A percentile compares a stretch with the other conserved stretches of the same genome.
Evolutionary conservation across 1,140 invertebrate genomes (phyloP).

Genomic region (Caenorhabditis briggsae): DNA sequence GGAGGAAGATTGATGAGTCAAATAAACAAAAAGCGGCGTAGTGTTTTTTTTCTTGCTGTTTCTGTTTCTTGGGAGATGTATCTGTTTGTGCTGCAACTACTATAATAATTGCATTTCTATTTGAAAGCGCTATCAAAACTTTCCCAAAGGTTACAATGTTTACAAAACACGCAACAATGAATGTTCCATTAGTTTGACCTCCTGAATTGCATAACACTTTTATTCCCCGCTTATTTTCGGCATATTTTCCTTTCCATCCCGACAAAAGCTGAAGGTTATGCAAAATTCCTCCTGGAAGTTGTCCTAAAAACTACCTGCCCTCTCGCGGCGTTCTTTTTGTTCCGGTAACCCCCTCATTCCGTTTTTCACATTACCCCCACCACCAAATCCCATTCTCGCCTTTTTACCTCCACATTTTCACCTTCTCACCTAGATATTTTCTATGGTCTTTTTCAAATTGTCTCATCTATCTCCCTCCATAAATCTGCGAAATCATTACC

Average conservation of each 20-base stretch:
- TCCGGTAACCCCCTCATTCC: conserved; percentile 39
- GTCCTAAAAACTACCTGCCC: no score
- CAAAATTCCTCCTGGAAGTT: conserved; percentile 12
- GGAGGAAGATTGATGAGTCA: conserved; percentile 48
- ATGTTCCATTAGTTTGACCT: conserved; percentile 31
- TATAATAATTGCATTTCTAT: not conserved
- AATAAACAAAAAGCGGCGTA: not conserved
- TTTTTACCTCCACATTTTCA: conserved; percentile 9
- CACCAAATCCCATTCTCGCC: conserved; percentile 21
- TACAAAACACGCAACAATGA: conserved; percentile 27
- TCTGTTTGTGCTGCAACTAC: not conserved
- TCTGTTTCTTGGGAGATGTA: not conserved
- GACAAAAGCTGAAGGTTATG: not conserved
- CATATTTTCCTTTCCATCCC: no score
- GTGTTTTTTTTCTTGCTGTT: not conserved
- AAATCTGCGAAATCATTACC: conserved; percentile 47
- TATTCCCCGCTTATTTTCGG: no score
- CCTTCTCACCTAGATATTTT: conserved; percentile 20
- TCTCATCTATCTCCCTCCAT: not conserved
- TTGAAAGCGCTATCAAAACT: conserved; percentile 22
- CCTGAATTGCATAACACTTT: not conserved
- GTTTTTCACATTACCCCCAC: conserved; percentile 40
- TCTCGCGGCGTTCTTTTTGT: conserved; percentile 15
- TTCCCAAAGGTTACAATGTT: conserved; percentile 13
- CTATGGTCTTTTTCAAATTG: conserved; percentile 1